A percentile compares a stretch with the other conserved stretches of the same genome.
These are phyloP conservation scores for Columba guinea DNA, from an alignment of 2,797 vertebrate genomes.

Conservation along the genomic window DNA sequence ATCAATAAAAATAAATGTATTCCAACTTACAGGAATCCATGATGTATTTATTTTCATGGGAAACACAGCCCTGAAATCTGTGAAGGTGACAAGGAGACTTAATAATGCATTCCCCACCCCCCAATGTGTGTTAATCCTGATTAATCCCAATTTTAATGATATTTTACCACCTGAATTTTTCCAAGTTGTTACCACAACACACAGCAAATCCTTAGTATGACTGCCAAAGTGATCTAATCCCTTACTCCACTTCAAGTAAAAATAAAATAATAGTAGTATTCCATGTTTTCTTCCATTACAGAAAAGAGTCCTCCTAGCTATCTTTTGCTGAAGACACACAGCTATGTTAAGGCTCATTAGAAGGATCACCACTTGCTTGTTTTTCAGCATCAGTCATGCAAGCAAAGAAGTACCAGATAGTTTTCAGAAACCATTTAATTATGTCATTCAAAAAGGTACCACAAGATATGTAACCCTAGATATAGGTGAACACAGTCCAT, in stretches of 20 bases:
- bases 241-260: neutral
- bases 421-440: neutral
- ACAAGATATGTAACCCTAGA: neutral
- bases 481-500: neutral
- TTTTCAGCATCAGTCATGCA: neutral
- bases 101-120: conserved; percentile 58
- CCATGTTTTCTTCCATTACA: neutral
- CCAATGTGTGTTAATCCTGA: conserved; percentile 57
- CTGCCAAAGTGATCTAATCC: conserved; percentile 44
- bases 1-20: conserved; percentile 19
- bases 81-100: neutral
- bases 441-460: neutral
- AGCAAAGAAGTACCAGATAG: neutral
- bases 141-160: conserved; percentile 63
- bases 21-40: neutral
- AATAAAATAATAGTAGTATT: neutral
- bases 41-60: neutral
- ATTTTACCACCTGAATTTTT: conserved; percentile 42
- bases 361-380: neutral
- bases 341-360: neutral
- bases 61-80: conserved; percentile 1
- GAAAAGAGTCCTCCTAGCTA: neutral
- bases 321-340: neutral
- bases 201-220: conserved; percentile 15
- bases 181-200: conserved; percentile 57